These are phyloP conservation scores for Lordiphosa clarofinis DNA, from an alignment of 1,140 invertebrate species.

Conservation along the genomic window DNA sequence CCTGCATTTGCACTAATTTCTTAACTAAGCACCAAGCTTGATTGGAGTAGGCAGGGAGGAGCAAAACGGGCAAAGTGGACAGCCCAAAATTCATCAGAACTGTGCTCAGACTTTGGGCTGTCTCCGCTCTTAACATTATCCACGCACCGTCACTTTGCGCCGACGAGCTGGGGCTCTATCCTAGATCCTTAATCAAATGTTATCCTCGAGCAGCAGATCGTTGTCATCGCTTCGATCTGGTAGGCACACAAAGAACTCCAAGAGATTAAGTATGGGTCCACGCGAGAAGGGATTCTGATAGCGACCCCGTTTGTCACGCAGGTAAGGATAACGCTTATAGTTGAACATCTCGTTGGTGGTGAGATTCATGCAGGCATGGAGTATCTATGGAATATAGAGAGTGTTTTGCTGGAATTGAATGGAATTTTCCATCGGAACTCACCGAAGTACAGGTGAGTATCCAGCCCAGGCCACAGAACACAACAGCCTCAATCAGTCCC, in stretches of 20 bases:
- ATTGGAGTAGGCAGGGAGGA: conserved; percentile 21
- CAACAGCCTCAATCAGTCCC: conserved; percentile 89
- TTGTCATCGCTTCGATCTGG: conserved; percentile 87
- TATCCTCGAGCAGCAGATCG: conserved; percentile 86
- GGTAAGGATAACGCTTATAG: conserved; percentile 93
- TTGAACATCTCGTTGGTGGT: conserved; percentile 97
- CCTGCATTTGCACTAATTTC: no score
- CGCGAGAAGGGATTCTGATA: conserved; percentile 94
- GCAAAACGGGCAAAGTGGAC: conserved; percentile 32
- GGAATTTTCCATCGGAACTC: conserved; percentile 77
- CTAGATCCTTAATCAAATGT: conserved; percentile 81
- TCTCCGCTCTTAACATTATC: conserved; percentile 60
- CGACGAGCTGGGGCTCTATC: conserved; percentile 63
- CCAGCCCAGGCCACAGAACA: conserved; percentile 91
- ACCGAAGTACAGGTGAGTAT: conserved; percentile 93
- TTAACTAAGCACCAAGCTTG: conserved; percentile 48
- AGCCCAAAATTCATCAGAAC: conserved; percentile 21
- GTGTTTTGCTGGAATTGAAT: conserved; percentile 29
- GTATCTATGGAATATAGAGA: conserved; percentile 82
- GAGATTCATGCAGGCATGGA: conserved; percentile 93
- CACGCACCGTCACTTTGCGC: conserved; percentile 67
- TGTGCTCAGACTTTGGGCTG: conserved; percentile 23
- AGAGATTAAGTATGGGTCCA: conserved; percentile 90
- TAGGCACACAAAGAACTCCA: conserved; percentile 93
- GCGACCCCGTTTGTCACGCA: conserved; percentile 91